Evolutionary conservation across 1,140 invertebrate species (phyloP).

Genomic region (Limonius californicus): DNA sequence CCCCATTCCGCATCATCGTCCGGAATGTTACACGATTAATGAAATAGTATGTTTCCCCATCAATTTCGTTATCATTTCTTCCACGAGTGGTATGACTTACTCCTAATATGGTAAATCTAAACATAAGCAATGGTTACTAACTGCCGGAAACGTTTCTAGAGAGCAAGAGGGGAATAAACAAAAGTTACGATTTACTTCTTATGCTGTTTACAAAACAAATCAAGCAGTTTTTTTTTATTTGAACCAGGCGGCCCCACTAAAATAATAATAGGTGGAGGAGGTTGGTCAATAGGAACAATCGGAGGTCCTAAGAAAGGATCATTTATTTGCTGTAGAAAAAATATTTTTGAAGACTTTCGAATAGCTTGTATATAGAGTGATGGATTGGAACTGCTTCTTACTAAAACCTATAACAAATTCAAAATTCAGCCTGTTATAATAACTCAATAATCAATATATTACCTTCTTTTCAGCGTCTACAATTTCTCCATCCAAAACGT

Average conservation of each 20-base stretch:
- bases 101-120: conserved; percentile 6
- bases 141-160: no score
- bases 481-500: conserved; percentile 25
- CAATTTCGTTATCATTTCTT: conserved; percentile 24
- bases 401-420: no score
- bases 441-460: no score
- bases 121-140: no score
- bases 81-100: conserved; percentile 32
- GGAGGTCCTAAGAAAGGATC: conserved; percentile 12
- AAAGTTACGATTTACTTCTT: conserved; percentile 19
- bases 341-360: neutral
- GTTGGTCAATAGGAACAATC: conserved; percentile 27
- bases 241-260: conserved; percentile 32
- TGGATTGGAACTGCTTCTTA: neutral
- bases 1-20: conserved; percentile 28
- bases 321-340: conserved; percentile 20
- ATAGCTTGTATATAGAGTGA: neutral
- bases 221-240: conserved; percentile 21
- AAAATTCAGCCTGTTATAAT: no score
- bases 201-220: conserved; percentile 22
- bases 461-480: conserved; percentile 24
- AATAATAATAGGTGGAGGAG: conserved; percentile 31
- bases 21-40: conserved; percentile 25
- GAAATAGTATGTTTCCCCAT: conserved; percentile 32
- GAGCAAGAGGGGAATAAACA: no score